These are phyloP conservation scores for Malthinus flaveolus DNA, from an alignment of 2,888 invertebrate genomes.

Conservation along the genomic window DNA sequence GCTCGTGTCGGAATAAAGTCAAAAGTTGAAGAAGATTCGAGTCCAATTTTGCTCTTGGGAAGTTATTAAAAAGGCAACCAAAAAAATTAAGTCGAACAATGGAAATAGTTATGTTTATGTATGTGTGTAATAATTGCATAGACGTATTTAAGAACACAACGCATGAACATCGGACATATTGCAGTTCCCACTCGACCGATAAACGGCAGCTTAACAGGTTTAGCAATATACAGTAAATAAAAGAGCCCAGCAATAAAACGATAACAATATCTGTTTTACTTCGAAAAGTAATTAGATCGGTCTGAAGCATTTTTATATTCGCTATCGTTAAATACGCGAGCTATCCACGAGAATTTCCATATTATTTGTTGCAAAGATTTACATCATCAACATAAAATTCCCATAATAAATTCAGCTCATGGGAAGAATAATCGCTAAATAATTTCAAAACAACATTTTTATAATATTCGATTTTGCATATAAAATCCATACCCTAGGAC, in stretches of 20 bases:
- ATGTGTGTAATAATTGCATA: conserved; percentile 24
- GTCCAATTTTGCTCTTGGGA: too few species aligned
- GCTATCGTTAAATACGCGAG: conserved; percentile 12
- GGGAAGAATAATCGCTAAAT: too few species aligned
- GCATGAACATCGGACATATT: conserved; percentile 19
- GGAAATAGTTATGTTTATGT: conserved; percentile 9
- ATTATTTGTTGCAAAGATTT: neutral
- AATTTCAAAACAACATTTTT: too few species aligned
- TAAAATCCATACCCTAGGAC: too few species aligned
- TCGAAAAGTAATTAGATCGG: conserved; percentile 35
- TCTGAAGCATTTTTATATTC: conserved; percentile 15
- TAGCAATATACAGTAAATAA: conserved; percentile 29
- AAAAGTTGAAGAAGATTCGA: too few species aligned
- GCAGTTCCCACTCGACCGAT: conserved; percentile 27
- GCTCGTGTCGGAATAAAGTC: too few species aligned
- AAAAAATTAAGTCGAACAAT: too few species aligned
- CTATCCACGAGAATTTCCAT: conserved; percentile 18
- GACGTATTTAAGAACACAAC: conserved; percentile 21
- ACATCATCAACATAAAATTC: too few species aligned
- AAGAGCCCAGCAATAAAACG: conserved; percentile 31
- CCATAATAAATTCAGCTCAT: too few species aligned
- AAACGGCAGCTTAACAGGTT: conserved; percentile 27
- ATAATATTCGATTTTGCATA: too few species aligned
- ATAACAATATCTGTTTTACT: conserved; percentile 35
- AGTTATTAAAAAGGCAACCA: too few species aligned